Evolutionary conservation across 2,888 invertebrate genomes (phyloP).

Genomic region (Schizotus pectinicornis): DNA sequence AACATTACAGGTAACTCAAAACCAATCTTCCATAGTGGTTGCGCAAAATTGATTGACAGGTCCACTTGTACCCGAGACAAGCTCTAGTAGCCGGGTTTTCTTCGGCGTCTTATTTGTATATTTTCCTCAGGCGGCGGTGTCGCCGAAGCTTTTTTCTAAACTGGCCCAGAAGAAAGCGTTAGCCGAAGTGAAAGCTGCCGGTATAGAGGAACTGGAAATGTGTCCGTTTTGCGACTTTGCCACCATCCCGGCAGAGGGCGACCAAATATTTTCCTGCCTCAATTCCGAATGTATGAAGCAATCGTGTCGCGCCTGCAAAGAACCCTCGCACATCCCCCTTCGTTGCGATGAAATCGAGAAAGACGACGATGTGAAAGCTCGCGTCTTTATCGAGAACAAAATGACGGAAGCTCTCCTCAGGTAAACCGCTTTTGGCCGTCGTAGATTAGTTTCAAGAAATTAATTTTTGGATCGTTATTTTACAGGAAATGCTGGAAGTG

Average conservation of each 20-base stretch:
- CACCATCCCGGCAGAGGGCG: constrained; percentile 58
- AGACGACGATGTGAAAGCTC: constrained; percentile 54
- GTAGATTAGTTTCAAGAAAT: background rate
- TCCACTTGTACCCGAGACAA: background rate
- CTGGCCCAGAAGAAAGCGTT: constrained; percentile 60
- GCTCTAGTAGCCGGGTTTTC: background rate
- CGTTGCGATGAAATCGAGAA: constrained; percentile 61
- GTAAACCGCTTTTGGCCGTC: constrained; percentile 42
- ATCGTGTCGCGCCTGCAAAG: constrained; percentile 62
- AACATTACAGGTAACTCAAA: constrained; percentile 48
- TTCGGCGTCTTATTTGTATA: constrained; percentile 1
- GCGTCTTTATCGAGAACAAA: constrained; percentile 62
- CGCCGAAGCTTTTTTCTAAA: constrained; percentile 58
- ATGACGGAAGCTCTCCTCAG: constrained; percentile 61
- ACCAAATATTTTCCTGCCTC: constrained; percentile 62
- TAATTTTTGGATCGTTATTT: constrained; percentile 34
- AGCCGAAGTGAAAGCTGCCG: constrained; percentile 62
- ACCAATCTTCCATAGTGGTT: too few relatives aligned
- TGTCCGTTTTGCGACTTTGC: constrained; percentile 68
- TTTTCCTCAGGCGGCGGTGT: constrained; percentile 53
- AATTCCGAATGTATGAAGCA: constrained; percentile 65
- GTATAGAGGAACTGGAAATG: constrained; percentile 62
- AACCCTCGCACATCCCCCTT: constrained; percentile 62
- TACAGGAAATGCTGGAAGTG: constrained; percentile 61
- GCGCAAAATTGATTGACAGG: too few relatives aligned